Conservation (phyloP, 2,888 invertebrate genomes). For the Xestia c-nigrum region DNA sequence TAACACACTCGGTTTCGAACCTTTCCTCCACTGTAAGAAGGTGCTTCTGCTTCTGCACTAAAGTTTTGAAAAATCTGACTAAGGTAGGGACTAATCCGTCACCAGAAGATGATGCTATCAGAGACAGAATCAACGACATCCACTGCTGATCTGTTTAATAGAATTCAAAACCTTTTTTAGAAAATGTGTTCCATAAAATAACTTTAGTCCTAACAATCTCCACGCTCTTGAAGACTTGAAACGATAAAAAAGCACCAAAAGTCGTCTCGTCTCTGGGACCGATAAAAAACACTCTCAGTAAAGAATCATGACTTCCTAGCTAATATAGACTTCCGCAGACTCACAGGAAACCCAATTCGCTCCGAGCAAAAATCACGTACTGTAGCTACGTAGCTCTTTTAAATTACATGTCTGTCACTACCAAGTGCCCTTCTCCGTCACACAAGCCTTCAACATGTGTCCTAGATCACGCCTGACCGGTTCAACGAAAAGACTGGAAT, state of each 20-base stretch:
- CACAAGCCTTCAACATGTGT: slow-evolving; percentile 74
- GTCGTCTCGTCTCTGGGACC: not conserved
- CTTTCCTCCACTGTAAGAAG: not conserved
- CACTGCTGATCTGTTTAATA: not conserved
- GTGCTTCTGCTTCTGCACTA: not conserved
- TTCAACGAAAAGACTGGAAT: slow-evolving; percentile 72
- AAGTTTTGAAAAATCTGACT: not conserved
- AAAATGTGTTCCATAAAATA: not conserved
- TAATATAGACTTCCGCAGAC: slow-evolving; percentile 8
- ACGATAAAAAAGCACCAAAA: not conserved
- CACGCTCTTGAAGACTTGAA: not conserved
- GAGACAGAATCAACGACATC: not conserved
- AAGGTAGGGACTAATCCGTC: not conserved
- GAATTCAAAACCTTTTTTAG: not conserved
- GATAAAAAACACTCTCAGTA: not conserved
- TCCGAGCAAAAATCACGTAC: not conserved
- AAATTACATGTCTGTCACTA: slow-evolving; percentile 13
- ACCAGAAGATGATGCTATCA: not conserved
- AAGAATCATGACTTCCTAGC: not conserved
- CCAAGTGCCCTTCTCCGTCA: slow-evolving; percentile 63
- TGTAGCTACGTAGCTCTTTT: not conserved
- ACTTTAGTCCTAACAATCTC: not conserved
- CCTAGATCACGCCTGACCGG: slow-evolving; percentile 75
- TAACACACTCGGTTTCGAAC: not conserved
- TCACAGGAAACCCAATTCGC: not conserved